These are phyloP conservation scores for Nicator chloris DNA, from an alignment of 2,113 vertebrate genomes.

Conservation along the genomic window DNA sequence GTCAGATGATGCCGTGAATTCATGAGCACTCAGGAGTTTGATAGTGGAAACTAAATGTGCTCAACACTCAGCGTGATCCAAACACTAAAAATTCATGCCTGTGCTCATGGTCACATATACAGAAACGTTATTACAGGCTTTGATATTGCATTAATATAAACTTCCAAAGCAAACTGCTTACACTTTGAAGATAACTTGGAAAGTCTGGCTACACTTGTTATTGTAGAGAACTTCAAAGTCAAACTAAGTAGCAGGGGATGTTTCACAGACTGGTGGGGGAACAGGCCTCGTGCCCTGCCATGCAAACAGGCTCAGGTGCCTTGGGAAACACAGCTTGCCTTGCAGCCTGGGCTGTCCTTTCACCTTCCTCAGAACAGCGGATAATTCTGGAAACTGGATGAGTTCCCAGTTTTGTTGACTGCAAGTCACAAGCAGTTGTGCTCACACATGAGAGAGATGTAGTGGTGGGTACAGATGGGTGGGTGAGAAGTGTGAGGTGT, in stretches of 20 bases:
- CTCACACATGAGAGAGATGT: rapidly evolving
- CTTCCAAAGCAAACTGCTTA: neutral
- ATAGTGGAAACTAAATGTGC: neutral
- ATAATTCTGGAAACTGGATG: neutral
- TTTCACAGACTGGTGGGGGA: neutral
- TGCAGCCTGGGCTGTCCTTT: neutral
- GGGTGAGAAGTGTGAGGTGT: rapidly evolving
- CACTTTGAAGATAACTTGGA: neutral
- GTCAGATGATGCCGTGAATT: neutral
- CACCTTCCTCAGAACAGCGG: neutral
- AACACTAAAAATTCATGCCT: neutral
- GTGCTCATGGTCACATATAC: neutral
- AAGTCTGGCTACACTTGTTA: neutral
- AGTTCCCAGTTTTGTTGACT: neutral
- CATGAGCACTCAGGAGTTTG: neutral
- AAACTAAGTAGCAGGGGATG: neutral
- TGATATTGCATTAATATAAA: neutral
- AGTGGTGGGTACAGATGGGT: neutral
- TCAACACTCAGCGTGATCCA: neutral
- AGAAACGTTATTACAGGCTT: neutral
- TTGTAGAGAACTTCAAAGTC: neutral
- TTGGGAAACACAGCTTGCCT: neutral
- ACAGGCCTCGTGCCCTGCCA: neutral
- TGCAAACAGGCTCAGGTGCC: neutral
- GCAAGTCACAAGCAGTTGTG: neutral